phyloP scores from a whole-genome alignment of 2,888 invertebrate species.

The Cephalotes varians region DNA sequence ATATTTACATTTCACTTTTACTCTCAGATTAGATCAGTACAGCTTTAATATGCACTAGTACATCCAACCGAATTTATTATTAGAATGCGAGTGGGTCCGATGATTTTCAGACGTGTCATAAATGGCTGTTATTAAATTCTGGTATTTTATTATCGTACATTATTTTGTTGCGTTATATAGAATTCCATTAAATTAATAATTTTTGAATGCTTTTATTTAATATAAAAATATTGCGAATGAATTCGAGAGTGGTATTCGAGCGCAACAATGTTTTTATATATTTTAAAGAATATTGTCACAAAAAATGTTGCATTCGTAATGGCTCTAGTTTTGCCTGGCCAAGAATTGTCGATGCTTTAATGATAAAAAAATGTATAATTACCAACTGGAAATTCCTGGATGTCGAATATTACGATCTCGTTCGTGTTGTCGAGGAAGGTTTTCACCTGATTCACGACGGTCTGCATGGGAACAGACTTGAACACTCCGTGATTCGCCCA shows the following conservation, averaged over 20 bases:
- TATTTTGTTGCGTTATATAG: background rate
- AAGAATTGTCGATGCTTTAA: background rate
- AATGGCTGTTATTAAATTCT: background rate
- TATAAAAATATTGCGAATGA: background rate
- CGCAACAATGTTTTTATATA: background rate
- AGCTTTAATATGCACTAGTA: no score
- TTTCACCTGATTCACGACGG: constrained; percentile 87
- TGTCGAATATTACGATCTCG: constrained; percentile 88
- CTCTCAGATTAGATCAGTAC: no score
- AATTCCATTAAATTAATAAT: background rate
- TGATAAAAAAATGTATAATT: constrained; percentile 56
- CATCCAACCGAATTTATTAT: no score
- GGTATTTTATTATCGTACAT: no score
- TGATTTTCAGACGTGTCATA: background rate
- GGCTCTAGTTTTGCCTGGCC: background rate
- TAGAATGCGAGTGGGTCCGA: background rate
- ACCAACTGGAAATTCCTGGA: constrained; percentile 89
- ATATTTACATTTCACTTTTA: no score
- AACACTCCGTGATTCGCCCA: constrained; percentile 88
- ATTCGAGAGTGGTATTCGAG: background rate
- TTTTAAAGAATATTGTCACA: background rate
- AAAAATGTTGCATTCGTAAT: background rate
- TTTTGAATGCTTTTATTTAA: background rate
- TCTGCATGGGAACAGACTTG: constrained; percentile 86
- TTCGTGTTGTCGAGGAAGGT: constrained; percentile 87